These are phyloP conservation scores for Idaea biselata DNA, from an alignment of 2,888 invertebrate genomes.

Conservation along the genomic window DNA sequence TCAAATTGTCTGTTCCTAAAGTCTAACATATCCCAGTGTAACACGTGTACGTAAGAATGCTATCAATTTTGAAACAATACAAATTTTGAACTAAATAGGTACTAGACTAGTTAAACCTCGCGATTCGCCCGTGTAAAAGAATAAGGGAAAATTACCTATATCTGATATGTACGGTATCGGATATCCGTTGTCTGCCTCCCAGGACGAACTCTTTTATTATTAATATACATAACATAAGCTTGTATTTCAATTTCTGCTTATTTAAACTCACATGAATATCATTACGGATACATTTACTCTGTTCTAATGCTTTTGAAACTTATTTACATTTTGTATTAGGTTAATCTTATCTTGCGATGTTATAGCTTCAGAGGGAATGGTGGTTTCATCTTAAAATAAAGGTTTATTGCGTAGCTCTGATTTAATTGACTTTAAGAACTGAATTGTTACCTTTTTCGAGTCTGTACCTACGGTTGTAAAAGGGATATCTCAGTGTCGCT, in stretches of 20 bases:
- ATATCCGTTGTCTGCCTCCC: no score
- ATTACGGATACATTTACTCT: not conserved
- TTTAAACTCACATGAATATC: not conserved
- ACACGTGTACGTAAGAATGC: not conserved
- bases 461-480: not conserved
- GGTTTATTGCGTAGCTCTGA: constrained; percentile 2
- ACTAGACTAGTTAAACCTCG: no score
- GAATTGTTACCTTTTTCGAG: not conserved
- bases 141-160: no score
- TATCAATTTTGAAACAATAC: not conserved
- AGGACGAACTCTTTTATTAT: not conserved
- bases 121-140: no score
- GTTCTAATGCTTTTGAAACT: constrained; percentile 22
- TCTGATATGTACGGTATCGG: no score
- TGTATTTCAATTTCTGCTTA: not conserved
- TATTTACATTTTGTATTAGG: constrained; percentile 24
- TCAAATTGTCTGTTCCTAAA: not conserved
- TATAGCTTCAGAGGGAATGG: constrained; percentile 17
- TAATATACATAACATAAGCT: not conserved
- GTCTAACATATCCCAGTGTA: not conserved
- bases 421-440: not conserved
- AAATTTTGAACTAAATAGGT: not conserved
- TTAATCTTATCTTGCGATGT: constrained; percentile 25
- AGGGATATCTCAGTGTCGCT: not conserved
- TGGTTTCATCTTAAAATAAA: constrained; percentile 5